phyloP scores from a whole-genome alignment of 2,797 vertebrate genomes.

The Selene dorsalis region DNA sequence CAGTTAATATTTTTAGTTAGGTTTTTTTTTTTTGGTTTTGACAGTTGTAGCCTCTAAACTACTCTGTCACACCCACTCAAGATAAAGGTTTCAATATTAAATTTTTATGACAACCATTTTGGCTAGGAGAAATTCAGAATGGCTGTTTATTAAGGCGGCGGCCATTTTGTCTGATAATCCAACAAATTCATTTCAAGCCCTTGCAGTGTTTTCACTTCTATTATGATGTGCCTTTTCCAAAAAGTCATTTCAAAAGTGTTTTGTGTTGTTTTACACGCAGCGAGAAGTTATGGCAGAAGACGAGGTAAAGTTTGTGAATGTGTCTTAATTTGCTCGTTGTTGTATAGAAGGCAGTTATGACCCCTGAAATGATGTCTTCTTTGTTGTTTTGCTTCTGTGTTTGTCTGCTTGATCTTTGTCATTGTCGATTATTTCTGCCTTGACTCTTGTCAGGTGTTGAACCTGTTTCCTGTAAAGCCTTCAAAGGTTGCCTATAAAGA shows the following conservation, averaged over 20 bases:
- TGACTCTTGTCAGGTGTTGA: conserved; percentile 18
- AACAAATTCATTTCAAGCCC: conserved; percentile 19
- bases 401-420: conserved; percentile 59
- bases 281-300: conserved; percentile 99
- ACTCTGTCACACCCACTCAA: too few species aligned
- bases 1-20: not conserved
- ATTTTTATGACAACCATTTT: conserved; percentile 3
- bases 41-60: not conserved
- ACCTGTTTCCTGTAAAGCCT: conserved; percentile 6
- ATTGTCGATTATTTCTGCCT: conserved; percentile 42
- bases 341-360: conserved; percentile 42
- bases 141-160: not conserved
- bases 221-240: conserved; percentile 23
- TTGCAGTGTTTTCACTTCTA: conserved; percentile 14
- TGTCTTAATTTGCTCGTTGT: conserved; percentile 50
- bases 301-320: conserved; percentile 90
- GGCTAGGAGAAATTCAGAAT: not conserved
- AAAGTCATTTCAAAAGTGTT: conserved; percentile 76
- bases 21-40: not conserved
- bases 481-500: conserved; percentile 19
- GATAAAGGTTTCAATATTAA: not conserved
- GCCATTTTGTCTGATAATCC: conserved; percentile 19
- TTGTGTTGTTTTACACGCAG: conserved; percentile 98
- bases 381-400: conserved; percentile 55
- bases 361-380: conserved; percentile 37